Percentiles rank a stretch among this genome's conserved stretches.
Evolutionary conservation across 2,797 vertebrate genomes (phyloP).

Genomic region (Coregonus ussuriensis): DNA sequence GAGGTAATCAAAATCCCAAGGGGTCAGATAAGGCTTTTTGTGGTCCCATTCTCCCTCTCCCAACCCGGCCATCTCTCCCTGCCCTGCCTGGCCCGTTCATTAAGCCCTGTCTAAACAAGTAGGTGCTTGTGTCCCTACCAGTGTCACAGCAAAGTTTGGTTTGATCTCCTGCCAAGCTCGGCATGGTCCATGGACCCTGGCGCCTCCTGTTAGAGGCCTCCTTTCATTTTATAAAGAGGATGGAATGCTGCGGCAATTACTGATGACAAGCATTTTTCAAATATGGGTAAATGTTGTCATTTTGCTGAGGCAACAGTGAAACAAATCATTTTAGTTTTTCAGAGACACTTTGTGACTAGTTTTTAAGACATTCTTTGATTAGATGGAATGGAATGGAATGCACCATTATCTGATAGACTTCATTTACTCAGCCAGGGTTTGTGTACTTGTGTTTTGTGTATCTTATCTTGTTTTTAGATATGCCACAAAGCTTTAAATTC

Average conservation of each 20-base stretch:
- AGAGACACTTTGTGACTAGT: neutral
- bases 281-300: conserved; percentile 17
- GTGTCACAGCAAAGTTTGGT: conserved; percentile 37
- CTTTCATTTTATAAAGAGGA: conserved; percentile 24
- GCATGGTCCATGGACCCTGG: conserved; percentile 23
- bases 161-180: conserved; percentile 42
- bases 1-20: conserved; percentile 32
- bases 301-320: conserved; percentile 8
- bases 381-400: conserved; percentile 1
- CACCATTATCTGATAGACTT: neutral
- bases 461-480: neutral
- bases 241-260: conserved; percentile 35
- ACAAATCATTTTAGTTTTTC: neutral
- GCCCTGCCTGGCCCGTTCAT: conserved; percentile 25
- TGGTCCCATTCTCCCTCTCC: neutral
- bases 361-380: neutral
- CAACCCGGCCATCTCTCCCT: conserved; percentile 10
- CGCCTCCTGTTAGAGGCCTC: conserved; percentile 32
- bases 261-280: conserved; percentile 31
- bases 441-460: neutral
- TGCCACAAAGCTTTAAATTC: too few relatives aligned
- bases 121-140: conserved; percentile 40
- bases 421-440: neutral
- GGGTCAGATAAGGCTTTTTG: conserved; percentile 33
- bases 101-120: conserved; percentile 40